These are phyloP conservation scores for Limanda limanda DNA, from an alignment of 2,113 vertebrate species.

Conservation along the genomic window DNA sequence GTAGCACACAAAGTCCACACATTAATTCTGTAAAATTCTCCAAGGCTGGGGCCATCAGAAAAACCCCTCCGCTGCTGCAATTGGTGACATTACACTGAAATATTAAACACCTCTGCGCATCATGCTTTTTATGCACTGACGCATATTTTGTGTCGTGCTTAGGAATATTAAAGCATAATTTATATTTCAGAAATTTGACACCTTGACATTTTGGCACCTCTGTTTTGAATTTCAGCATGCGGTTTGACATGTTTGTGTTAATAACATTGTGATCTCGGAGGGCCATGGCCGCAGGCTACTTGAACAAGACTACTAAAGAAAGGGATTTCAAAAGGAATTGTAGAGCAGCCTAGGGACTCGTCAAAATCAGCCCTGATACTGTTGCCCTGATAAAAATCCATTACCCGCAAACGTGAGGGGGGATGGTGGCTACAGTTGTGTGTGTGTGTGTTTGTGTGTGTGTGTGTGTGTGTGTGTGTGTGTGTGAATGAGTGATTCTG, in stretches of 20 bases:
- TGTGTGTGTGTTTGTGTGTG: neutral
- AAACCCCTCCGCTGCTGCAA: constrained; percentile 42
- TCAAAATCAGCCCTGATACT: constrained; percentile 83
- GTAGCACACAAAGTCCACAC: constrained; percentile 43
- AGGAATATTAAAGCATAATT: constrained; percentile 84
- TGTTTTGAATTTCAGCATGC: constrained; percentile 86
- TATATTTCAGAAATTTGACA: constrained; percentile 85
- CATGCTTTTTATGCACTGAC: constrained; percentile 72
- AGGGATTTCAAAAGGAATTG: constrained; percentile 88
- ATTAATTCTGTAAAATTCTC: constrained; percentile 60
- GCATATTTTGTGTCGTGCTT: constrained; percentile 78
- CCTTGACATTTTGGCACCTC: constrained; percentile 85
- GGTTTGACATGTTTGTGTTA: constrained; percentile 88
- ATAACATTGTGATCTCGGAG: constrained; percentile 87
- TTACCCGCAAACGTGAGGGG: constrained; percentile 79
- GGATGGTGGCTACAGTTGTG: constrained; percentile 45
- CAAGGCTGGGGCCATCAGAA: constrained; percentile 47
- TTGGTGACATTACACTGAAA: constrained; percentile 72
- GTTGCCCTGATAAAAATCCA: constrained; percentile 86
- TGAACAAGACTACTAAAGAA: constrained; percentile 85
- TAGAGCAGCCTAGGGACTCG: constrained; percentile 85
- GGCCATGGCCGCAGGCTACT: constrained; percentile 85
- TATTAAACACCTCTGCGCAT: constrained; percentile 64
- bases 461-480: neutral
- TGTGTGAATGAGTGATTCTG: neutral